Base-by-base conservation (phyloP, 2,888 invertebrate species). In the Metellina segmentata region DNA sequence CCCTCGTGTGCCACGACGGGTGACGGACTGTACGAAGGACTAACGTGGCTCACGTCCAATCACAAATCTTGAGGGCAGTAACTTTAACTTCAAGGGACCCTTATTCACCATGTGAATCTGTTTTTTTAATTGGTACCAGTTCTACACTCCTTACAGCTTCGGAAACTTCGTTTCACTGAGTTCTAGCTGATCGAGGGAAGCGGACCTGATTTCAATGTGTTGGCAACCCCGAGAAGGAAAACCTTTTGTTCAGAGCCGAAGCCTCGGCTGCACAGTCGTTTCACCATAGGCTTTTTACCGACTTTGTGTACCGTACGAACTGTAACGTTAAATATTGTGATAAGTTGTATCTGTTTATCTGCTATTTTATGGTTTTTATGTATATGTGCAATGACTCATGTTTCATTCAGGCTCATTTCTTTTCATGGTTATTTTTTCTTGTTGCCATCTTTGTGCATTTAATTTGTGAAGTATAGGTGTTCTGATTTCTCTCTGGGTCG, bases 1-100 rank as follows among this genome's bases (percentile, higher is more conserved):
- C 99, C 99, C 94, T 98, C 99, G 93, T 99, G 99, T 96, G 99
- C 99, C 94, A 98, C 98, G 93, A 97, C 98, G 92, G 99, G 99
- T 93, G 99, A 99, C 96, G 99, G 99, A 93, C 97, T 99, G 93
- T 98, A 98, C 95, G 99, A 99, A 96, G 99, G 99, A 94, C 97
- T 99, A 94, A 98, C 99, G 94, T 99, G 99, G 99, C 97, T 99
- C 94, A 99, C 99, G 94, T 98, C 98, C 95, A 99, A 99, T 96
- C 98, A 98, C 96, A 99, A 99, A 96, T 98, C 98, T 88, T 95
- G 95, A 95, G 89, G 72, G 70, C 71, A 71, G n/a, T 91, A 49
- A 90, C 85, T 78, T 82, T 87, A 72, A 82, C 71, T 61, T 79
- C 69, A 77, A 83, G 81, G 53, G 81, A 85, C 85, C 79, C 78